Evolutionary conservation across 2,797 vertebrate genomes (phyloP), one percentile per base, ranked within the genome.

Genomic region (Peromyscus eremicus): DNA sequence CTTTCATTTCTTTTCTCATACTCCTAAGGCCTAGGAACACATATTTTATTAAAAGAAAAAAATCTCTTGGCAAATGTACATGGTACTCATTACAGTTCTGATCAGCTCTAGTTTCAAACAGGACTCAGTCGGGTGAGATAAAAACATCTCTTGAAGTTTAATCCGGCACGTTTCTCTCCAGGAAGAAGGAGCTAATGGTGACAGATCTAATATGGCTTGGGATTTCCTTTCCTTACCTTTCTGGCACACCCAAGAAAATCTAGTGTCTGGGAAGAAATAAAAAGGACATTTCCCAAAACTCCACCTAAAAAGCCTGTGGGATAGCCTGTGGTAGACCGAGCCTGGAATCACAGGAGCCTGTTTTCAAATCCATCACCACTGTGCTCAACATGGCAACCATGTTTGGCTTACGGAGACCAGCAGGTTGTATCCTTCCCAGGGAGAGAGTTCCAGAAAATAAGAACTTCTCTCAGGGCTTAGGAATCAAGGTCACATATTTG

Each of bases 381-480:
- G 77, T 88, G 46, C 92, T 27, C 77, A 94, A 96, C 70, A 75
- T 94, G 52, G 21, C 87, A 60, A 81, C 77, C 82, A 62, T 88
- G 52, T 70, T 94, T 94, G 91, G 85, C 95, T 94, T 91, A 92
- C 91, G 73, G 68, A 92, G 57, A 68, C 66, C 95, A 92, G n/a
- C 52, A 81, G 73, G 92, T 64, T 92, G 73, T 46, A 91, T 94
- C 93, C 77, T 91, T 66, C 37, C 82, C 27, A 62, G 29, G 66
- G 37, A 91, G 37, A 91, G 29, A 89, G 81, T 92, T 94, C 62
- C 68, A 94, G 83, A 95, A 52, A 94, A 91, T 70, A 81, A 92
- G 52, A 92, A 94, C 80, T 88, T 73, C 21, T 55, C 66, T 93
- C 68, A 60, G 60, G 37, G 29, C 9, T 40, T 86, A 52, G 49